A percentile compares a stretch with the other conserved stretches of the same genome.
Conservation (phyloP, 2,888 invertebrate genomes). For the Tetheella fluctuosa region DNA sequence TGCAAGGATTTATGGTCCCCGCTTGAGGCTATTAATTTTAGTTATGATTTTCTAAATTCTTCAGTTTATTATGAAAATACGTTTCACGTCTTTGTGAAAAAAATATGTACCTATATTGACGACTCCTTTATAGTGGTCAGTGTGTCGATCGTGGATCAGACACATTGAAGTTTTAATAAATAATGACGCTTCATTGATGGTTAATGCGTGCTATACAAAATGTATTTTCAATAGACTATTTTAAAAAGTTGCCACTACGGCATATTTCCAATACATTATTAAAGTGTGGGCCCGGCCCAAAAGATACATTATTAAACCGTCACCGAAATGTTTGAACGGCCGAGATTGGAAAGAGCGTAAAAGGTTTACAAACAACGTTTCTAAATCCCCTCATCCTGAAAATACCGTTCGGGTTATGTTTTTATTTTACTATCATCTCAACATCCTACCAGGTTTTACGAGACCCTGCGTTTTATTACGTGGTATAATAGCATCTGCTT, state of each 20-base stretch:
- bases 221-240: neutral
- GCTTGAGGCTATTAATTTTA: no score
- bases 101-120: no score
- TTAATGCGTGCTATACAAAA: neutral
- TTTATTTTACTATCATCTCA: neutral
- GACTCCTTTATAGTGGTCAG: no score
- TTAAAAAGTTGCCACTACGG: neutral
- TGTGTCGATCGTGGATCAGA: no score
- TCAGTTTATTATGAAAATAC: no score
- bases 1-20: neutral
- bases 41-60: no score
- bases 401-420: neutral
- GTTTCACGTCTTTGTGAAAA: no score
- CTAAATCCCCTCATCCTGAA: neutral
- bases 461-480: constrained; percentile 6
- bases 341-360: neutral
- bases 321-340: neutral
- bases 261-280: neutral
- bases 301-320: neutral
- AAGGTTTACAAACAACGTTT: neutral
- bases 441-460: neutral
- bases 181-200: neutral
- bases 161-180: neutral
- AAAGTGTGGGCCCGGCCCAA: neutral
- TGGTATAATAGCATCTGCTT: neutral